Conservation (phyloP, 2,888 invertebrate genomes). For the Panopea generosa region DNA sequence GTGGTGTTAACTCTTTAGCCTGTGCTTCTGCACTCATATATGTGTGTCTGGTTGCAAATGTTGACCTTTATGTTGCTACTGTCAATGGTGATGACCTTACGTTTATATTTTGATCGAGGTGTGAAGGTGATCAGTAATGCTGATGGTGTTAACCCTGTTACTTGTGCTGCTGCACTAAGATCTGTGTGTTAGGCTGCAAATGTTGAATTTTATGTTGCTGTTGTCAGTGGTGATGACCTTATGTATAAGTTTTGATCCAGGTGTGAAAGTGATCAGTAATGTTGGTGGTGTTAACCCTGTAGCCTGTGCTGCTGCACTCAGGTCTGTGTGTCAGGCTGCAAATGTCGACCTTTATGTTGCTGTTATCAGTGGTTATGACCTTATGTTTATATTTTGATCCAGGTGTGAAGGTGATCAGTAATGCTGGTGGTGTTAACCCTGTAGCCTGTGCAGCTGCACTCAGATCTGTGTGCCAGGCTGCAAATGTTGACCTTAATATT, state of each 20-base stretch:
- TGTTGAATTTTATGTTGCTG: too few relatives aligned
- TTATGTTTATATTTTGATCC: constrained; percentile 77
- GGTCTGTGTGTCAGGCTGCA: constrained; percentile 80
- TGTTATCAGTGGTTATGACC: constrained; percentile 86
- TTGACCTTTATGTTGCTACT: too few relatives aligned
- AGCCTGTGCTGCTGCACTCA: constrained; percentile 85
- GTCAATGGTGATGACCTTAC: too few relatives aligned
- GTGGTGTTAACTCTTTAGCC: too few relatives aligned
- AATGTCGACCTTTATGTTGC: constrained; percentile 85
- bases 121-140: too few relatives aligned
- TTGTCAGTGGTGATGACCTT: too few relatives aligned
- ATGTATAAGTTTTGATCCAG: constrained; percentile 77
- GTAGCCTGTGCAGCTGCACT: constrained; percentile 85
- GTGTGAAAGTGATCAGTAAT: constrained; percentile 86
- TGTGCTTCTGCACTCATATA: too few relatives aligned
- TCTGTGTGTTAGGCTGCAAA: too few relatives aligned
- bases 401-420: constrained; percentile 86
- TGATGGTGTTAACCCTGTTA: too few relatives aligned
- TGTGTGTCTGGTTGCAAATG: too few relatives aligned
- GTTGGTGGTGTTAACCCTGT: constrained; percentile 87
- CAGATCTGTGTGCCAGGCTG: constrained; percentile 80
- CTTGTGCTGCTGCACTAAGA: too few relatives aligned
- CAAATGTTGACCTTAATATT: constrained; percentile 85
- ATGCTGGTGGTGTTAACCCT: constrained; percentile 87
- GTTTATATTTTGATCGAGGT: constrained; percentile 82